These are phyloP conservation scores for Oreortyx pictus DNA, from an alignment of 2,797 vertebrate genomes.

Conservation along the genomic window DNA sequence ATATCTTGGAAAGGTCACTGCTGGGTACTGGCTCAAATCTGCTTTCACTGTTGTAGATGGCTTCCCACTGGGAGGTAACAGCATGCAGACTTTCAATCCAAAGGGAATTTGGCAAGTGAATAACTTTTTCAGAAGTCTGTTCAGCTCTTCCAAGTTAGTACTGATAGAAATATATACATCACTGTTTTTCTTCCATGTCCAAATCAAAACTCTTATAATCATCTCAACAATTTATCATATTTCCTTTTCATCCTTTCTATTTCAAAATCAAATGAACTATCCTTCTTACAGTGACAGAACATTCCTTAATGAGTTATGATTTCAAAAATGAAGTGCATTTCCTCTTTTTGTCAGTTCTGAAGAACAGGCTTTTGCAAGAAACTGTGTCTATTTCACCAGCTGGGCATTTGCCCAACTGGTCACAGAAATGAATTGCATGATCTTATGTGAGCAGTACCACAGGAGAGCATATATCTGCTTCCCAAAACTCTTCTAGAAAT, in stretches of 20 bases:
- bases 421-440: background rate
- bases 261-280: background rate
- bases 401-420: background rate
- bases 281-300: background rate
- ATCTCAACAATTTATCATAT: too few relatives aligned
- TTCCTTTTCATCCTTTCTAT: background rate
- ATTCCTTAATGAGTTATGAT: background rate
- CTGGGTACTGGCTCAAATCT: background rate
- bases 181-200: background rate
- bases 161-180: background rate
- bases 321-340: background rate
- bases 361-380: background rate
- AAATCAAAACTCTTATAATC: background rate
- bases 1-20: background rate
- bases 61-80: background rate
- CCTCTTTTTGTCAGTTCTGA: background rate
- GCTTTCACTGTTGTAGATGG: background rate
- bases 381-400: background rate
- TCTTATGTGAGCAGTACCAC: background rate
- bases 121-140: background rate
- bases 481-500: conserved; percentile 5
- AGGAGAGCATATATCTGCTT: background rate
- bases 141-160: background rate
- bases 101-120: background rate
- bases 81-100: background rate